Conservation (phyloP, 2,113 vertebrate genomes). For the Macquaria australasica region DNA sequence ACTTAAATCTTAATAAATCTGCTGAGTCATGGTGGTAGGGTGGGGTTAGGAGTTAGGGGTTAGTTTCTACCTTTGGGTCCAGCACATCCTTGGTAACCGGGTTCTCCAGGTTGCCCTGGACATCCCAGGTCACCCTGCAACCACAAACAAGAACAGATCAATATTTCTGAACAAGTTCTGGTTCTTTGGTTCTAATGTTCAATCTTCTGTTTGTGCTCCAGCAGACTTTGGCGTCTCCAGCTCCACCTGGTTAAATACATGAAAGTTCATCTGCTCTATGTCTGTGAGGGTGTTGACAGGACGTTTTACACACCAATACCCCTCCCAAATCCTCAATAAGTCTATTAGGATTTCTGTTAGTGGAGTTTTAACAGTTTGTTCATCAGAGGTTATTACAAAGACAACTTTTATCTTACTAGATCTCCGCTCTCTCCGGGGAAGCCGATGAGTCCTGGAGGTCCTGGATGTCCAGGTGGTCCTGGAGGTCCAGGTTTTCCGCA, state of each 20-base stretch:
- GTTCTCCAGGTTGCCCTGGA: conserved; percentile 64
- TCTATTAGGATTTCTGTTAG: too few species aligned
- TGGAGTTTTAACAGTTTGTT: too few species aligned
- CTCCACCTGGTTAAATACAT: too few species aligned
- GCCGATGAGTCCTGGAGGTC: conserved; percentile 79
- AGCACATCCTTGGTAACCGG: conserved; percentile 62
- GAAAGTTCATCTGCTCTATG: too few species aligned
- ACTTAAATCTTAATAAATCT: background rate
- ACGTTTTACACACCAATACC: too few species aligned
- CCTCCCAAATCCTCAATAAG: too few species aligned
- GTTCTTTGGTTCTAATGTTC: background rate
- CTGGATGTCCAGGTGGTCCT: conserved; percentile 79
- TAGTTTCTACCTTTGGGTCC: conserved; percentile 78
- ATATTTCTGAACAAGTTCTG: background rate
- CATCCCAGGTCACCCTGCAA: conserved; percentile 77
- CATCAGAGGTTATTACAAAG: background rate
- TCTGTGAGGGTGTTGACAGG: too few species aligned
- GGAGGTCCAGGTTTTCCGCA: conserved; percentile 62
- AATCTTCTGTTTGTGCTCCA: background rate
- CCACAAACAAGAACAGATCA: background rate
- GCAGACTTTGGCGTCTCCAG: background rate
- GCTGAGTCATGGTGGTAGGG: background rate
- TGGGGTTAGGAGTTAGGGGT: background rate
- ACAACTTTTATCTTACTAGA: conserved; percentile 67
- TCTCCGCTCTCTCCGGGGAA: conserved; percentile 85